phyloP scores from a whole-genome alignment of 2,797 vertebrate genomes.

The Miichthys miiuy region DNA sequence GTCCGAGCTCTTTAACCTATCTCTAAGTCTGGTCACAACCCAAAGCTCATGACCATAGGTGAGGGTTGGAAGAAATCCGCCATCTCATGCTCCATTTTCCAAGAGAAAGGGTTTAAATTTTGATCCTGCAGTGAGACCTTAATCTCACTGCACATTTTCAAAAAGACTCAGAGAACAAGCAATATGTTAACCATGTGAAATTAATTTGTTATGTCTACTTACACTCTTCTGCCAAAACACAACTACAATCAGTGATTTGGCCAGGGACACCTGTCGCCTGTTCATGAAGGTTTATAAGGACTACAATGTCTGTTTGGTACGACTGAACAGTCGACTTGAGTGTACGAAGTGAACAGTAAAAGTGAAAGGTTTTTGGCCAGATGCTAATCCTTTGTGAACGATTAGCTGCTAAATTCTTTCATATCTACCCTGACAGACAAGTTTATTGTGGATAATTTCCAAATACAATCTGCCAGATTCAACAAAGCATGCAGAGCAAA shows the following conservation, averaged over 20 bases:
- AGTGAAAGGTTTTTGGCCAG: neutral
- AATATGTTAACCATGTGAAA: neutral
- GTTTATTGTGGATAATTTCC: neutral
- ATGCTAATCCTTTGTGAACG: neutral
- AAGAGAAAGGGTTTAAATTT: too few species aligned
- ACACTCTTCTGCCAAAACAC: neutral
- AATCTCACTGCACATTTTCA: neutral
- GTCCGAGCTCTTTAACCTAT: too few species aligned
- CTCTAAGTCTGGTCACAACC: too few species aligned
- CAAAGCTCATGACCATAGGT: too few species aligned
- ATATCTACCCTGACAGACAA: neutral
- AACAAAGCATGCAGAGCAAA: neutral
- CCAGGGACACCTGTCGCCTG: neutral
- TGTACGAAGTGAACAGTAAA: neutral
- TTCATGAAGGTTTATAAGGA: too few species aligned
- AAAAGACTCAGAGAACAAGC: neutral
- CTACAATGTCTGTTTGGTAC: too few species aligned
- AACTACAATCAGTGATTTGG: neutral
- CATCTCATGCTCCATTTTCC: too few species aligned
- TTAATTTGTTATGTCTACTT: neutral
- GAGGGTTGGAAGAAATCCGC: too few species aligned
- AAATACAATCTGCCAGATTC: neutral
- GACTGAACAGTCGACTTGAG: neutral
- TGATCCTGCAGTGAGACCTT: neutral
- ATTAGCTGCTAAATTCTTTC: neutral